Evolutionary conservation across 2,113 vertebrate genomes (phyloP).

Genomic region (Phaethon lepturus): DNA sequence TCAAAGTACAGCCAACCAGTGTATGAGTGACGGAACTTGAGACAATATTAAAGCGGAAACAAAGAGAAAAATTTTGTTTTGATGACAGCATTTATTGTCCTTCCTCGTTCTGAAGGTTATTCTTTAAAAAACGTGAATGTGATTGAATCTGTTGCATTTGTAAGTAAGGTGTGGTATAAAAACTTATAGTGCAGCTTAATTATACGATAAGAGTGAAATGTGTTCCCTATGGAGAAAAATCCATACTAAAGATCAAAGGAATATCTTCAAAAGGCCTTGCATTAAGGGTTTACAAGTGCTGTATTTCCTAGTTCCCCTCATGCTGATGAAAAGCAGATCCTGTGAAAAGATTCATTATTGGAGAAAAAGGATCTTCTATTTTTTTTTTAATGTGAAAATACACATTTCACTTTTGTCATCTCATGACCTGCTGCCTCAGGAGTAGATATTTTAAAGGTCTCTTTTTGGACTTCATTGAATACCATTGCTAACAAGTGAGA

Average conservation of each 20-base stretch:
- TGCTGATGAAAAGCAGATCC: neutral
- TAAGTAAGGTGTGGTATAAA: conserved; percentile 37
- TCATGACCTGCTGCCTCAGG: neutral
- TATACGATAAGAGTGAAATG: neutral
- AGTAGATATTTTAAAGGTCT: neutral
- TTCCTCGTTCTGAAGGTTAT: neutral
- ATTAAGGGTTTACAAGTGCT: neutral
- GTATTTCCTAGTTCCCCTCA: neutral
- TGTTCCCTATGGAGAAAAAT: conserved; percentile 2
- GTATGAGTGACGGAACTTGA: neutral
- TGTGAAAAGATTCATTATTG: neutral
- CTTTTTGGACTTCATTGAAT: neutral
- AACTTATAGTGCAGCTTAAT: neutral
- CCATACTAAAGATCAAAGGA: conserved; percentile 1
- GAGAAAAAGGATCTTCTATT: neutral
- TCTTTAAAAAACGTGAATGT: neutral
- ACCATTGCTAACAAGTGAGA: neutral
- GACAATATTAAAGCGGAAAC: neutral
- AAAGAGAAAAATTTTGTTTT: neutral
- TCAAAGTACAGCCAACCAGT: neutral
- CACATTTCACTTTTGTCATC: neutral
- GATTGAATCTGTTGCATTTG: neutral
- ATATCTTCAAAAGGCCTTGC: neutral
- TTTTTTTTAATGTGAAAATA: neutral
- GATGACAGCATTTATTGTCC: neutral